phyloP scores from a whole-genome alignment of 2,888 invertebrate genomes.

The Ophraella communa region DNA sequence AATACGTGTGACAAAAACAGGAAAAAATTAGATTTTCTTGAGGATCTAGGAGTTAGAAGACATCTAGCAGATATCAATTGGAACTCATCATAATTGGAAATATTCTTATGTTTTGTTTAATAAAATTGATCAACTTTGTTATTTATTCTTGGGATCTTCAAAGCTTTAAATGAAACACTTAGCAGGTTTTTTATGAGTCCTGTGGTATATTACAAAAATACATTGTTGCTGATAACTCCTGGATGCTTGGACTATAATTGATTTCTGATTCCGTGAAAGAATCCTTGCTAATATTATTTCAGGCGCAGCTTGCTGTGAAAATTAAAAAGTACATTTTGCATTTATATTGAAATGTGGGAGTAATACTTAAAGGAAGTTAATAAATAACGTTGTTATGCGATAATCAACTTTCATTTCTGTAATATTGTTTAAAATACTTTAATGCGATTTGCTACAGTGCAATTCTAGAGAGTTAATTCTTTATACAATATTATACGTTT shows the following conservation, averaged over 20 bases:
- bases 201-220: not conserved
- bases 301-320: slow-evolving; percentile 21
- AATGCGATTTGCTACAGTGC: slow-evolving; percentile 45
- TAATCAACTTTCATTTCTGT: slow-evolving; percentile 54
- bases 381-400: slow-evolving; percentile 41
- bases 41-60: too few relatives aligned
- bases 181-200: too few relatives aligned
- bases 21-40: too few relatives aligned
- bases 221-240: not conserved
- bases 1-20: too few relatives aligned
- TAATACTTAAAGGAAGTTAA: slow-evolving; percentile 30
- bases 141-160: too few relatives aligned
- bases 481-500: slow-evolving; percentile 14
- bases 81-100: too few relatives aligned
- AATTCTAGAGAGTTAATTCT: slow-evolving; percentile 13
- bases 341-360: slow-evolving; percentile 31
- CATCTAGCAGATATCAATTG: too few relatives aligned
- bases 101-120: too few relatives aligned
- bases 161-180: too few relatives aligned
- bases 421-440: slow-evolving; percentile 49
- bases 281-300: slow-evolving; percentile 13
- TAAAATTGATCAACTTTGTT: too few relatives aligned
- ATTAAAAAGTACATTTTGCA: slow-evolving; percentile 24
- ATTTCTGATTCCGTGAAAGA: slow-evolving; percentile 23
- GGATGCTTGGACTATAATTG: not conserved